Percentiles rank a stretch among this genome's conserved stretches.
phyloP scores from a whole-genome alignment of 2,113 vertebrate species.

The Odontophorus gujanensis region DNA sequence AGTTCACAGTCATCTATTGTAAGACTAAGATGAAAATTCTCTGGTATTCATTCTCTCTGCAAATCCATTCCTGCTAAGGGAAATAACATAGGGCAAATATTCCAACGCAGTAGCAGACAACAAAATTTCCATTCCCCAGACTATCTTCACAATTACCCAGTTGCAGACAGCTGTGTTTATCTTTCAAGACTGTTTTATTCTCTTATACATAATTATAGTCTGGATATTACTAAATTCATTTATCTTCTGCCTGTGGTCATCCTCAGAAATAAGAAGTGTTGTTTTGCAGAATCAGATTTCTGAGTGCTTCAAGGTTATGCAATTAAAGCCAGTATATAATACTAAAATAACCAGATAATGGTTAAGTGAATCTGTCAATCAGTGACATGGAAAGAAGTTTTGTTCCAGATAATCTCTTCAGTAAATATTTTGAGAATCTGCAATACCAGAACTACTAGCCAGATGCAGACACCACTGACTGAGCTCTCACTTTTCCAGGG shows the following conservation, averaged over 20 bases:
- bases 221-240: background rate
- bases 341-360: background rate
- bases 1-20: background rate
- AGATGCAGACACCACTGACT: background rate
- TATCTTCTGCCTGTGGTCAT: background rate
- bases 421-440: background rate
- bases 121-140: background rate
- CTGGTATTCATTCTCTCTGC: background rate
- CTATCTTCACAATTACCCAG: background rate
- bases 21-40: background rate
- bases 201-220: background rate
- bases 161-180: background rate
- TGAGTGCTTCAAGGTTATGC: background rate
- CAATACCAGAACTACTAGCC: background rate
- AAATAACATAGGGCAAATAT: background rate
- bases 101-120: background rate
- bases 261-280: background rate
- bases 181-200: background rate
- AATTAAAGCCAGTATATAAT: background rate
- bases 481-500: background rate
- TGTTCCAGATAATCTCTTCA: background rate
- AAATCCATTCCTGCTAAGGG: background rate
- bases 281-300: background rate
- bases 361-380: background rate
- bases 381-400: background rate